Base-by-base conservation (phyloP, 2,113 vertebrate species). In the Antigone vipio region DNA sequence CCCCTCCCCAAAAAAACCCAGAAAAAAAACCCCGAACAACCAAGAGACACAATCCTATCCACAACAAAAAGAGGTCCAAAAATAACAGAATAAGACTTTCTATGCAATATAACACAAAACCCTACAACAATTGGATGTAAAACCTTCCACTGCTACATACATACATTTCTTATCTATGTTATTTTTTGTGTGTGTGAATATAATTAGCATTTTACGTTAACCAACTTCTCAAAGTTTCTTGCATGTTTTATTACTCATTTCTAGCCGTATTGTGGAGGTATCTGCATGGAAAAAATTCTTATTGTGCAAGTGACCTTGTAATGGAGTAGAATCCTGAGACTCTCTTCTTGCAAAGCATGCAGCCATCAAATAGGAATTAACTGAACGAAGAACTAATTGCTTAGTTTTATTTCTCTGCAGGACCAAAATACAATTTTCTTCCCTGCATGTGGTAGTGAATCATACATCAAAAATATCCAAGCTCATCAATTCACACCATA, bases 401-500 rank as follows among this genome's bases (percentile, higher is more conserved):
- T 94, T 76, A 69, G 69, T 92, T 91, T 81, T 95, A 95, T 93
- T 95, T 92, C 95, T 91, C 94, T 73, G 91, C 74, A 92, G 91
- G 95, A 97, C 92, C 75, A 95, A 97, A 97, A 93, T 92, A 96
- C 62, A 92, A 95, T 97, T 97, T 96, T 95, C 91, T 86, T 92
- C 92, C 71, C 96, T 95, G 87, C 86, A 66, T 97, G 96, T 91
- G 95, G 95, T 97, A 94, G 87, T 96, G 97, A 97, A 96, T 97
- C 97, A 97, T 95, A 97, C 91, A 96, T 95, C 96, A 97, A 96
- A 97, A 96, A 97, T 96, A 97, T 75, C 92, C 86, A 75, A 87
- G 91, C 91, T 96, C 96, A 95, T 95, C 91, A 92, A 71, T 91
- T 92, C 91, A 89, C 69, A 95, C 86, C 58, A 73, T 18, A 82